These are phyloP conservation scores for Heliothis subflexa DNA, from an alignment of 1,140 invertebrate species.

Conservation along the genomic window DNA sequence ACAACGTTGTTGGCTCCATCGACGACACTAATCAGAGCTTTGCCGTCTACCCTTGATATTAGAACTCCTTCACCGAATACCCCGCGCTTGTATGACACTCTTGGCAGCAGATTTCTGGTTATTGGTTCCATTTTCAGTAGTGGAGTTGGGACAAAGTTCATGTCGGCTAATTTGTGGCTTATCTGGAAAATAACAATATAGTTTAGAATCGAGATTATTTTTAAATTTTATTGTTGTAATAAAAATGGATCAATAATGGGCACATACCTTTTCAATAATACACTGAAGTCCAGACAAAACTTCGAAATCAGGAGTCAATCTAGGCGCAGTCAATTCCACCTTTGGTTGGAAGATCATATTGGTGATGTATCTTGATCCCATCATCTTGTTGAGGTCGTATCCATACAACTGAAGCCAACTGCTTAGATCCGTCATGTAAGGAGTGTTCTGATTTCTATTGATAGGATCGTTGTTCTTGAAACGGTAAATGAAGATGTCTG, in stretches of 20 bases:
- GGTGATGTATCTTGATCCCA: conserved; percentile 92
- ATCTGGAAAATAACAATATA: conserved; percentile 83
- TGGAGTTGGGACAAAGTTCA: conserved; percentile 94
- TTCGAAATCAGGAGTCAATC: conserved; percentile 93
- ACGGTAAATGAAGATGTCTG: conserved; percentile 96
- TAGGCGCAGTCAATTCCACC: conserved; percentile 91
- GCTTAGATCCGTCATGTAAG: conserved; percentile 93
- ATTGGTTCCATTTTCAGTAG: conserved; percentile 93
- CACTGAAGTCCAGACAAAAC: conserved; percentile 95
- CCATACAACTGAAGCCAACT: conserved; percentile 96
- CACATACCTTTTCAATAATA: conserved; percentile 91
- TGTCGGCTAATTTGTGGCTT: conserved; percentile 92
- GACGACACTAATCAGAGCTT: conserved; percentile 93
- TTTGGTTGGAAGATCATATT: conserved; percentile 92
- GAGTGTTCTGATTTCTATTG: conserved; percentile 91
- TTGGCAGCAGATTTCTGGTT: conserved; percentile 91
- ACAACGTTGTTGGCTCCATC: conserved; percentile 95
- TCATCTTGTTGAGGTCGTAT: conserved; percentile 94
- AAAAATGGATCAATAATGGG: conserved; percentile 29
- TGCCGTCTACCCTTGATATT: conserved; percentile 92
- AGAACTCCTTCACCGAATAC: conserved; percentile 96
- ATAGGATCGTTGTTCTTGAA: conserved; percentile 97
- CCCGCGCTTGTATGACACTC: conserved; percentile 93
- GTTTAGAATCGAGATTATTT: not conserved
- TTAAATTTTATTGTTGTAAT: not conserved